Percentiles rank a stretch among this genome's conserved stretches.
These are phyloP conservation scores for Rhombomys opimus DNA, from an alignment of 2,113 vertebrate genomes.

Conservation along the genomic window DNA sequence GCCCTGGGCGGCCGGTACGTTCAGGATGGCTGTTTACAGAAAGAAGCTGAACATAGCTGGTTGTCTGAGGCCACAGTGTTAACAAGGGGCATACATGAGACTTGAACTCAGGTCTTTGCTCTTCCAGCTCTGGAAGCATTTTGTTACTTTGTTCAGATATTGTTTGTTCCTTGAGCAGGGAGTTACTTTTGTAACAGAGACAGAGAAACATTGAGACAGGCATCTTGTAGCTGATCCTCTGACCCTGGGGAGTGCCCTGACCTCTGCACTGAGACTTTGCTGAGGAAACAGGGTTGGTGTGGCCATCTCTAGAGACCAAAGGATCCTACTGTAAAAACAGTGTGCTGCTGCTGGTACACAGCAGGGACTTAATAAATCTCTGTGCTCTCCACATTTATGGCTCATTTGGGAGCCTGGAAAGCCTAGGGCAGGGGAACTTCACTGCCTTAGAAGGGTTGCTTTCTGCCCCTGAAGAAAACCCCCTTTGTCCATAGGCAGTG, in stretches of 20 bases:
- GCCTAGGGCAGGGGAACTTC: not conserved
- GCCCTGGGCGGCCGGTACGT: not conserved
- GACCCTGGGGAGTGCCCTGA: not conserved
- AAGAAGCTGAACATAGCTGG: not conserved
- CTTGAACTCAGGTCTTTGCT: not conserved
- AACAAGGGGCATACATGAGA: not conserved
- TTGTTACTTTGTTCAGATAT: not conserved
- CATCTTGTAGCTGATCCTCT: accelerated
- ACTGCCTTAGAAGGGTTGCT: not conserved
- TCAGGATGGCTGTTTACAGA: not conserved
- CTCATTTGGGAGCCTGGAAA: not conserved
- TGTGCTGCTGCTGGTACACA: not conserved
- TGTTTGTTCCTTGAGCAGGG: not conserved
- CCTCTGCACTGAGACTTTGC: not conserved
- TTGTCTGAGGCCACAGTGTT: not conserved
- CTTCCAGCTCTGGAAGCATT: not conserved
- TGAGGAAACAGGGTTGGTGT: not conserved
- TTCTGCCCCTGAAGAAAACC: not conserved
- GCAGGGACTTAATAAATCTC: not conserved
- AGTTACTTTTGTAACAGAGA: not conserved
- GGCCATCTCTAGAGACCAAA: not conserved
- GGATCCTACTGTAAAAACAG: not conserved
- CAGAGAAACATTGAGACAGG: not conserved
- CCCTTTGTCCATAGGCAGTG: accelerated
- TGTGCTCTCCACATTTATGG: not conserved